Percentiles rank a stretch among this genome's conserved stretches.
Conservation (phyloP, 2,888 invertebrate species). For the Acholoe squamosa region DNA sequence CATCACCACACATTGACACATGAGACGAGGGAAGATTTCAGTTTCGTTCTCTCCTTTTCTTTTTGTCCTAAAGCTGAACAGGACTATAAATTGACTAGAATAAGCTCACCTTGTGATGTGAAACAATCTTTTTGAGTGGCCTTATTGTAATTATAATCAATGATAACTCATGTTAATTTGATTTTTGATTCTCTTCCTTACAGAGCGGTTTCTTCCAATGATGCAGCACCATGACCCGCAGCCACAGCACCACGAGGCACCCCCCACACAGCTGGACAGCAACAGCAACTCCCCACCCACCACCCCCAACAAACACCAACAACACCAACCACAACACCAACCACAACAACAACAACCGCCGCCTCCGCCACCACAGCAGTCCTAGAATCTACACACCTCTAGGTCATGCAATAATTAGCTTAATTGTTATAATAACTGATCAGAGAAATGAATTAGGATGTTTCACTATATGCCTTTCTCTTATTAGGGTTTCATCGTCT, state of each 20-base stretch:
- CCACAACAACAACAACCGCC: slow-evolving; percentile 30
- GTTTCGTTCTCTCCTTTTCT: too few relatives aligned
- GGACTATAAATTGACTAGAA: too few relatives aligned
- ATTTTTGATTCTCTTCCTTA: not conserved
- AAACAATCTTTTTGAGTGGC: too few relatives aligned
- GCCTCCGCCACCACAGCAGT: slow-evolving; percentile 37
- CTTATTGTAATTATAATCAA: too few relatives aligned
- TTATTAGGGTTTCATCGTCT: slow-evolving; percentile 50
- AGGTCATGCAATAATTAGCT: slow-evolving; percentile 21
- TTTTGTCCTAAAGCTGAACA: too few relatives aligned
- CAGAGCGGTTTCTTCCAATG: slow-evolving; percentile 57
- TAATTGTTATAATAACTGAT: slow-evolving; percentile 23
- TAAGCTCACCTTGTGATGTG: too few relatives aligned
- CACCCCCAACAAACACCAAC: slow-evolving; percentile 40
- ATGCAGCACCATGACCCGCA: slow-evolving; percentile 12
- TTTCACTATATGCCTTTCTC: not conserved
- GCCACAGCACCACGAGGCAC: not conserved
- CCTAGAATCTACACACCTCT: slow-evolving; percentile 9
- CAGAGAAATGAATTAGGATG: slow-evolving; percentile 14
- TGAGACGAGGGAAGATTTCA: too few relatives aligned
- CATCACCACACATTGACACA: too few relatives aligned
- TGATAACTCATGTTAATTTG: not conserved
- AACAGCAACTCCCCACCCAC: slow-evolving; percentile 56
- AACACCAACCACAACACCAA: slow-evolving; percentile 42
- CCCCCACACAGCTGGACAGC: slow-evolving; percentile 2